Conservation (phyloP, 64 coral and sea anemone genomes). For the Actinia tenebrosa region DNA sequence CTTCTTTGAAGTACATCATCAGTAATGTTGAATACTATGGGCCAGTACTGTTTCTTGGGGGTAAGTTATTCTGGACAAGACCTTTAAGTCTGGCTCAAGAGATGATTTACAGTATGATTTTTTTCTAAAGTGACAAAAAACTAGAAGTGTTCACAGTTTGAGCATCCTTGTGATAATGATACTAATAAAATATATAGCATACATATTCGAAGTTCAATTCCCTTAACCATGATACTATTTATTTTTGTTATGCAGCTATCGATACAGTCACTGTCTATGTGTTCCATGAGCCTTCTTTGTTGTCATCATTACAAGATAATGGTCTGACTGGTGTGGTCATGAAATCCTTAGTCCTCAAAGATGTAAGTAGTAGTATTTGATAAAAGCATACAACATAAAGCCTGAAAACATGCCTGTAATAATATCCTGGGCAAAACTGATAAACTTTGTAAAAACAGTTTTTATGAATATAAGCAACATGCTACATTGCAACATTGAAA, state of each 20-base stretch:
- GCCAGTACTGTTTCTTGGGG: slow-evolving; percentile 87
- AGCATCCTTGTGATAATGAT: too few relatives aligned
- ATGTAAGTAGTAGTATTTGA: slow-evolving; percentile 38
- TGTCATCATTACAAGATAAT: slow-evolving; percentile 95
- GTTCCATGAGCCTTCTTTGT: slow-evolving; percentile 92
- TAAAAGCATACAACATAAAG: neutral
- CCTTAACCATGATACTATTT: neutral
- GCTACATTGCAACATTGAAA: too few relatives aligned
- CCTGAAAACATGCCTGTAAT: neutral
- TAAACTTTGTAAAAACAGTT: neutral
- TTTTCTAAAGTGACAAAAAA: too few relatives aligned
- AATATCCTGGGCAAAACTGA: neutral
- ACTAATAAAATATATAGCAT: too few relatives aligned
- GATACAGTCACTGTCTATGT: slow-evolving; percentile 97
- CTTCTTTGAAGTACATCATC: slow-evolving; percentile 89
- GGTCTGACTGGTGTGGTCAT: slow-evolving; percentile 92
- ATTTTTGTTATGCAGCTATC: slow-evolving; percentile 55
- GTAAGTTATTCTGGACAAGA: slow-evolving; percentile 21
- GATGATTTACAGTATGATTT: too few relatives aligned
- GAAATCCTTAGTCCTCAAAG: slow-evolving; percentile 92
- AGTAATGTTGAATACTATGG: slow-evolving; percentile 99
- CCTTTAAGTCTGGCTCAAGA: neutral
- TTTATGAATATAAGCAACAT: too few relatives aligned
- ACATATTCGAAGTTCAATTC: too few relatives aligned
- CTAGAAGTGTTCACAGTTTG: too few relatives aligned